Evolutionary conservation across 2,888 invertebrate genomes (phyloP).

Genomic region (Drosophila algonquin): DNA sequence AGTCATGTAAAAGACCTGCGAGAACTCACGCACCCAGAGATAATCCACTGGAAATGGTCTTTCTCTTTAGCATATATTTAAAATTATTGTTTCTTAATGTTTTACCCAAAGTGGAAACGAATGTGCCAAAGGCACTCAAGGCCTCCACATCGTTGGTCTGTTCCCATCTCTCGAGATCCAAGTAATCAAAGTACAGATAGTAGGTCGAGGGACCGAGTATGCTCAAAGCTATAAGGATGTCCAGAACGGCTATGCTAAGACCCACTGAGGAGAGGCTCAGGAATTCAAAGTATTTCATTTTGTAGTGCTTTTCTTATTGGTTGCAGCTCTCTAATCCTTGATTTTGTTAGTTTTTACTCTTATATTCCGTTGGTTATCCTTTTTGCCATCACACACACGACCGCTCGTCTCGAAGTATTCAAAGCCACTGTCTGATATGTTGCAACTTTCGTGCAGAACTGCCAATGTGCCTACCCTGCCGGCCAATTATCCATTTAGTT

Average conservation of each 20-base stretch:
- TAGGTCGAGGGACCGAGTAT: constrained; percentile 73
- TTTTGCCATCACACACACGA: constrained; percentile 38
- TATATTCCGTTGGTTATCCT: constrained; percentile 7
- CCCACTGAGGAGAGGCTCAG: constrained; percentile 75
- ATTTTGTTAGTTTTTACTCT: constrained; percentile 2
- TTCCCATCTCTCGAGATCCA: constrained; percentile 75
- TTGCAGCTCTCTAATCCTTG: background rate
- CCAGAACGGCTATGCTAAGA: constrained; percentile 72
- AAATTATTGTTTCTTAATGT: background rate
- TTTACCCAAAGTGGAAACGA: constrained; percentile 73
- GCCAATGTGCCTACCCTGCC: constrained; percentile 5
- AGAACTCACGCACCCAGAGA: constrained; percentile 79
- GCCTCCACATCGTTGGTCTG: constrained; percentile 73
- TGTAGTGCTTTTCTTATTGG: constrained; percentile 5
- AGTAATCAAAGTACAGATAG: constrained; percentile 76
- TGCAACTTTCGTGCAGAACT: constrained; percentile 40
- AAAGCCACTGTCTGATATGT: constrained; percentile 57
- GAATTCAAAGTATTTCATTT: constrained; percentile 79
- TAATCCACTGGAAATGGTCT: constrained; percentile 71
- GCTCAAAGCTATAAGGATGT: constrained; percentile 70
- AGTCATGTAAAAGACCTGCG: constrained; percentile 81
- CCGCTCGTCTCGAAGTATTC: constrained; percentile 54
- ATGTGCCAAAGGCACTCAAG: constrained; percentile 72
- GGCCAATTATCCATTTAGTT: constrained; percentile 51
- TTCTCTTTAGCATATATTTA: background rate